A percentile compares a stretch with the other conserved stretches of the same genome.
Evolutionary conservation across 2,797 vertebrate genomes (phyloP).

Genomic region (Merluccius polli): DNA sequence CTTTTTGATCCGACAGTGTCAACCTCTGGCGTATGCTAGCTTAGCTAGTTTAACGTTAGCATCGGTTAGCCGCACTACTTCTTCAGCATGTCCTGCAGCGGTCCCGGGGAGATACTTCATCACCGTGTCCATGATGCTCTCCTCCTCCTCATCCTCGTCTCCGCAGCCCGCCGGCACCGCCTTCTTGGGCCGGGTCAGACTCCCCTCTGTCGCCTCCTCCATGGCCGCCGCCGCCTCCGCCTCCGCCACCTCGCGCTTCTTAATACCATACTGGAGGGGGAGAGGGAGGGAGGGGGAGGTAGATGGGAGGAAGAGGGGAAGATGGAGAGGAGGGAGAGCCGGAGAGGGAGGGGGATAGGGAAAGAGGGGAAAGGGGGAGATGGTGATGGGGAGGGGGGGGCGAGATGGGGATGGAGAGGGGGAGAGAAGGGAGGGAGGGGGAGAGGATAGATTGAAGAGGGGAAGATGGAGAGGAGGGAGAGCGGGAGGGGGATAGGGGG

Average conservation of each 20-base stretch:
- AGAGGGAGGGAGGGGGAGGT: conserved; percentile 5
- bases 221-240: conserved; percentile 89
- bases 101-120: conserved; percentile 98
- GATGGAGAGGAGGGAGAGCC: no score
- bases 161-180: conserved; percentile 91
- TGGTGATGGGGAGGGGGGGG: no score
- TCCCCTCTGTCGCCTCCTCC: conserved; percentile 86
- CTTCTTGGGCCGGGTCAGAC: conserved; percentile 93
- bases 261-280: conserved; percentile 73
- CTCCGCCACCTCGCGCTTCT: conserved; percentile 93
- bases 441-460: no score
- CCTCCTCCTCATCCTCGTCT: conserved; percentile 88
- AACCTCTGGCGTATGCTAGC: conserved; percentile 44
- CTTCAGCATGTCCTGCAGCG: conserved; percentile 98
- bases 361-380: no score
- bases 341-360: no score
- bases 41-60: conserved; percentile 48
- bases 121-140: conserved; percentile 96
- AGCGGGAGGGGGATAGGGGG: no score
- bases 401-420: no score
- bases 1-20: conserved; percentile 43
- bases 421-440: no score
- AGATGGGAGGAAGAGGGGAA: neutral
- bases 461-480: no score
- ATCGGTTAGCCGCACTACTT: conserved; percentile 73